Evolutionary conservation across 1,140 invertebrate genomes (phyloP), one percentile per base, ranked within the genome.

Genomic region (Euborellia annulipes): DNA sequence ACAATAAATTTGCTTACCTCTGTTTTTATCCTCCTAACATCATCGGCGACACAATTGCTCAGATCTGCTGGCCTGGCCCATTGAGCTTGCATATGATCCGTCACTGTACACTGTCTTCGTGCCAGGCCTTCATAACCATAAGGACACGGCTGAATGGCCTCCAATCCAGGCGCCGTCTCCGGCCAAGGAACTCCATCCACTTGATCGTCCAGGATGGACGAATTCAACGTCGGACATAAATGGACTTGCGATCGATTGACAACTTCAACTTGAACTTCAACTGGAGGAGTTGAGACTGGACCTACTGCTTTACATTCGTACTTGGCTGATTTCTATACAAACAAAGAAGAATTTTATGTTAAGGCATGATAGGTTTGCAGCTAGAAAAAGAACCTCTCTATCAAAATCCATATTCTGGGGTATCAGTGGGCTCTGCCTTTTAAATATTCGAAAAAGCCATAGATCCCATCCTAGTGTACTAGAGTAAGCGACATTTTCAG

Each of bases 1-100:
- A n/a, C n/a, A n/a, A n/a, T n/a, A n/a, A n/a, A n/a, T n/a, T n/a
- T n/a, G n/a, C n/a, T n/a, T n/a, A n/a, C n/a, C n/a, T n/a, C n/a
- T n/a, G n/a, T n/a, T n/a, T n/a, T n/a, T n/a, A n/a, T n/a, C n/a
- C n/a, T n/a, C 22, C 70, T 58, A 11, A 85, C 58, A 1, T 74
- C 69, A 52, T 79, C 71, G 7, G 75, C 71, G 1, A 81, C 64
- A 51, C 82, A 86, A 9, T 65, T 63, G 2, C 79, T 80, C 55
- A 83, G 85, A 57, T 85, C 79, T 3, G 82, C 78, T 19, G 70
- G 60, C n/a, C n/a, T n/a, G 36, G 72, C 68, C 82, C 83, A 86
- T 47, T 73, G 71, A 1, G 79, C 72, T 21, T 71, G 73, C 9
- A 65, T 66, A 1, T 67, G 62, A 52, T 73, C 71, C n/a, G 64